Base-by-base conservation (phyloP, 2,113 vertebrate genomes). In the Rhinoderma darwinii region DNA sequence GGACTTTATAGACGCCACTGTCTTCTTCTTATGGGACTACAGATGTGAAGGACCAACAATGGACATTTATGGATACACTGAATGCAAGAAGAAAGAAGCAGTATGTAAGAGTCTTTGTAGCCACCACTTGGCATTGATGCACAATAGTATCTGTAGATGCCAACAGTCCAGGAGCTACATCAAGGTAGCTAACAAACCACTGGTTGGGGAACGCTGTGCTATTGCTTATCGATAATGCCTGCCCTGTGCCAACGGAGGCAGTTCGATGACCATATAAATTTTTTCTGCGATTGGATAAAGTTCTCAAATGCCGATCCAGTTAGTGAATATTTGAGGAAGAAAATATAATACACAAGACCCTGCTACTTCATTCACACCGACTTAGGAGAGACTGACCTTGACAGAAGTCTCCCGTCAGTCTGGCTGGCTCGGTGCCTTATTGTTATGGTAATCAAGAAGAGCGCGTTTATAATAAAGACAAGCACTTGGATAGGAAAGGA, bases 341-440 rank as follows among this genome's bases (percentile, higher is more conserved):
- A 37, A 37, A 70, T 70, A 2, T 15, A 70, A 72, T 41, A 72
- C 35, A 37, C 30, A 43, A 39, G 18, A 41, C 4, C 79, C 35
- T 39, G 79, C 79, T 74, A 61, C 68, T 87, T 37, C 11, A 47
- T 25, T 30, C 50, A 74, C 44, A 78, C 25, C 32, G 43, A 47
- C 61, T 27, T n/a, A 87, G 66, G 77, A 82, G 78, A 82, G 50
- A 10, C 25, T 87, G 85, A 87, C 85, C 85, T 87, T 87, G 66
- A 87, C 63, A 72, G 35, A 59, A 61, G 37, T 70, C 85, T 86
- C 61, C 44, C 63, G 11, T 59, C 66, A 73, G 50, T 61, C 85
- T 74, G 50, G 50, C 50, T 82, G 78, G 85, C 78, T 54, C 18
- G 1, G 27, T 47, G 77, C 84, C 84, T 51, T 41, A 81, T 86